These are phyloP conservation scores for Rhagoletis pomonella DNA, from an alignment of 1,140 invertebrate genomes.

Conservation along the genomic window DNA sequence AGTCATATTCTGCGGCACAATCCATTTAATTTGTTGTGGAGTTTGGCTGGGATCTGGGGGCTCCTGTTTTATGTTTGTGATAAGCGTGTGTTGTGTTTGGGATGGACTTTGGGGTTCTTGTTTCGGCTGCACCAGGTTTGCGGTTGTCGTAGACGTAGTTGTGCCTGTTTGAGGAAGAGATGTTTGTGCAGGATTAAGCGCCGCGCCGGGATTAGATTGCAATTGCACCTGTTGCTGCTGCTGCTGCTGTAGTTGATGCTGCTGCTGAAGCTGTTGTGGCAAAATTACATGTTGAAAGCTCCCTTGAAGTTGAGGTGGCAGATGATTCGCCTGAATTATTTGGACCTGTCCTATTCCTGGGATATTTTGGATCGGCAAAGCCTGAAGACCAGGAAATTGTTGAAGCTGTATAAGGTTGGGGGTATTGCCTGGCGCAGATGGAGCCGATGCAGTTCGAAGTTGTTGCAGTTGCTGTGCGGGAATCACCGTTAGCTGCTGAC, in stretches of 20 bases:
- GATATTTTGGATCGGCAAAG: constrained; percentile 82
- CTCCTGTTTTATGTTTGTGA: constrained; percentile 71
- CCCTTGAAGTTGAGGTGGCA: constrained; percentile 65
- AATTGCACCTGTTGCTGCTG: constrained; percentile 55
- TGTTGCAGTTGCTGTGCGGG: constrained; percentile 77
- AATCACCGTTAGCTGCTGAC: constrained; percentile 84
- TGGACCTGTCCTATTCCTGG: constrained; percentile 86
- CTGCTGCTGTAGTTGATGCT: constrained; percentile 1
- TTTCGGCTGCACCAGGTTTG: constrained; percentile 63
- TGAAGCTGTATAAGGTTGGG: constrained; percentile 68
- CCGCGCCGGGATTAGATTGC: constrained; percentile 2
- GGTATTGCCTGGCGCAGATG: constrained; percentile 49
- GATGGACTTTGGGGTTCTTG: constrained; percentile 70
- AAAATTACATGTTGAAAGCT: constrained; percentile 63
- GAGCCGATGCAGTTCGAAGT: constrained; percentile 61
- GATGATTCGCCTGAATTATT: constrained; percentile 75
- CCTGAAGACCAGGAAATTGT: constrained; percentile 75
- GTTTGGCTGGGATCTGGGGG: constrained; percentile 63
- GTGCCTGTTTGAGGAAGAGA: constrained; percentile 22
- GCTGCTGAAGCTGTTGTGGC: constrained; percentile 51
- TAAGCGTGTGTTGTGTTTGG: constrained; percentile 58
- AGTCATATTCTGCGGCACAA: constrained; percentile 56
- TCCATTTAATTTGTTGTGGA: constrained; percentile 54
- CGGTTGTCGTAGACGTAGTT: constrained; percentile 37
- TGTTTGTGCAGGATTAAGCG: constrained; percentile 52